phyloP scores from a whole-genome alignment of 2,888 invertebrate genomes.

The Conomelus anceps region DNA sequence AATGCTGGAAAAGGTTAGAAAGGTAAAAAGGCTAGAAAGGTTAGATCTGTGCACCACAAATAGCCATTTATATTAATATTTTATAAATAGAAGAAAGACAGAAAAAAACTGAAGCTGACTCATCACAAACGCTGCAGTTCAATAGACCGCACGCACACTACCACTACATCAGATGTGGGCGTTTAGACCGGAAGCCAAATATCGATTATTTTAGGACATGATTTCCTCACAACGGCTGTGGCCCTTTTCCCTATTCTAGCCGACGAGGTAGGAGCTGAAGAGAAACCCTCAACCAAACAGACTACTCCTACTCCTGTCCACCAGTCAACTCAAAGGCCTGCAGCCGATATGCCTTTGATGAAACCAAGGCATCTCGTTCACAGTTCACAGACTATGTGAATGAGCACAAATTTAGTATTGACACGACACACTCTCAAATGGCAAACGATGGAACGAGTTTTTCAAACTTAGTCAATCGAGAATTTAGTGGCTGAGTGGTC shows the following conservation, averaged over 20 bases:
- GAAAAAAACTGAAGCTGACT: neutral
- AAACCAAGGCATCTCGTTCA: neutral
- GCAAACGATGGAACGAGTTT: neutral
- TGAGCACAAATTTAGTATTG: neutral
- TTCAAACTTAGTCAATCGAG: neutral
- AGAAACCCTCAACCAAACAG: neutral
- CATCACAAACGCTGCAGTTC: neutral
- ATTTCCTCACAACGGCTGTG: neutral
- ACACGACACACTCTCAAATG: neutral
- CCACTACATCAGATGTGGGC: too few species aligned
- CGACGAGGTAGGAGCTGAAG: neutral
- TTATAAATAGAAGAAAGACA: neutral
- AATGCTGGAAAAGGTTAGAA: too few species aligned
- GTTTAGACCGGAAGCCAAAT: neutral
- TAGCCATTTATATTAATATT: neutral
- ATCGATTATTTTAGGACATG: neutral
- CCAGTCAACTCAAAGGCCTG: neutral
- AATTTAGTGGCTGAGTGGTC: neutral
- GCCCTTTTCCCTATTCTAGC: neutral
- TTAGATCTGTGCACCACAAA: neutral
- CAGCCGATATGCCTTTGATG: neutral
- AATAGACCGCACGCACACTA: neutral
- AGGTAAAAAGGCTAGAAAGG: too few species aligned
- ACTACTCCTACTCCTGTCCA: too few species aligned
- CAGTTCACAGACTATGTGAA: neutral